These are phyloP conservation scores for Beris morrisii DNA, from an alignment of 2,888 invertebrate species.

Conservation along the genomic window DNA sequence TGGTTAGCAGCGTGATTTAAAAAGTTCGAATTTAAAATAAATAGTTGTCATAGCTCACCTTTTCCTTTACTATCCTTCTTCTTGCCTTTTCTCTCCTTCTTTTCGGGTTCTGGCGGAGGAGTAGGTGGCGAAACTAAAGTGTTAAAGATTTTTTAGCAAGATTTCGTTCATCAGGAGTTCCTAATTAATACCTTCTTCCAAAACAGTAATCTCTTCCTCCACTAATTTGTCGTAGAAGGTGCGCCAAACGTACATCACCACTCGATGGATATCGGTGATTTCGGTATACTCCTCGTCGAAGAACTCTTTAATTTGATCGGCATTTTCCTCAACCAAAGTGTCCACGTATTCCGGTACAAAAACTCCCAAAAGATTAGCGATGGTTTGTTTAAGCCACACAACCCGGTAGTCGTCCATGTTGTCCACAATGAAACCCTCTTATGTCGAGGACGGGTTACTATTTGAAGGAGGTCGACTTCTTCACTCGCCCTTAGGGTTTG, in stretches of 20 bases:
- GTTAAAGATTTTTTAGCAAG: background rate
- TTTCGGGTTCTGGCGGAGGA: conserved; percentile 50
- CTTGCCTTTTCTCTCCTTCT: conserved; percentile 51
- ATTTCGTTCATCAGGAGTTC: background rate
- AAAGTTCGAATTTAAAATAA: conserved; percentile 10
- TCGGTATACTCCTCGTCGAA: conserved; percentile 60
- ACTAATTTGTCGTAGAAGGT: conserved; percentile 71
- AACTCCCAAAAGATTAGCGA: conserved; percentile 55
- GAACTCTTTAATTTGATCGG: conserved; percentile 59
- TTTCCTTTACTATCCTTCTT: conserved; percentile 48
- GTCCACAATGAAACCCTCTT: background rate
- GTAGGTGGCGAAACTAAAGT: conserved; percentile 54
- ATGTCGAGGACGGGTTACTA: background rate
- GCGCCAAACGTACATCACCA: conserved; percentile 68
- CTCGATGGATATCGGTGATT: conserved; percentile 59
- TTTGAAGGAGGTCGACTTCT: background rate
- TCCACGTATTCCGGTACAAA: conserved; percentile 51
- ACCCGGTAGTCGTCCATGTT: conserved; percentile 61
- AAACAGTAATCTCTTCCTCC: conserved; percentile 72
- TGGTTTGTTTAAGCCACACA: conserved; percentile 70
- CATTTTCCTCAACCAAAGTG: conserved; percentile 55
- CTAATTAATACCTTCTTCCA: conserved; percentile 66
- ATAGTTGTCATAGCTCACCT: conserved; percentile 43
- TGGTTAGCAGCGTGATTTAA: conserved; percentile 2
- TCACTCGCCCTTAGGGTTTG: background rate